phyloP scores from a whole-genome alignment of 2,797 vertebrate species.

The Chaunax sp. region DNA sequence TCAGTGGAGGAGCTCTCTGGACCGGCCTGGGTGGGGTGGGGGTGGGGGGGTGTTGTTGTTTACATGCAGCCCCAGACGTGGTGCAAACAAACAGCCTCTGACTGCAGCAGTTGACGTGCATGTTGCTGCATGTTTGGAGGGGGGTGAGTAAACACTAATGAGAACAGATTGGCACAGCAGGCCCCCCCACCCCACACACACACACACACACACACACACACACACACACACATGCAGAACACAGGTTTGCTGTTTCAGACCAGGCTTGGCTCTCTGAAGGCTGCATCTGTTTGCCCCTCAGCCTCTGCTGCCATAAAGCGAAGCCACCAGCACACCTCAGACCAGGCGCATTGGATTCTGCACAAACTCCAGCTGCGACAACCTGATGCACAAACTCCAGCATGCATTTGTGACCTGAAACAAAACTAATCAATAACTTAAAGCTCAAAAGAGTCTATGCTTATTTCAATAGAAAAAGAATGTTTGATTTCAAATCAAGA shows the following conservation, averaged over 20 bases:
- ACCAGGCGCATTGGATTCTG: background rate
- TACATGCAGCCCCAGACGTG: slow-evolving; percentile 33
- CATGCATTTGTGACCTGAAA: background rate
- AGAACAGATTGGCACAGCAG: slow-evolving; percentile 72
- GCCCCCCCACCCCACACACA: background rate
- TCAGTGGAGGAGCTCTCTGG: too few relatives aligned
- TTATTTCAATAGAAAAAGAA: too few relatives aligned
- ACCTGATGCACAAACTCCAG: background rate
- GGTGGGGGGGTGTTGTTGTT: too few relatives aligned
- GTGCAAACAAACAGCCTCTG: slow-evolving; percentile 22
- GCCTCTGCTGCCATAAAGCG: slow-evolving; percentile 19
- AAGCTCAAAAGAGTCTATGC: too few relatives aligned
- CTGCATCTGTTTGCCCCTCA: slow-evolving; percentile 62
- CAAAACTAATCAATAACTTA: background rate
- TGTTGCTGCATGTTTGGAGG: slow-evolving; percentile 61
- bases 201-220: slow-evolving; percentile 32
- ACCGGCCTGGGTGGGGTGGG: background rate
- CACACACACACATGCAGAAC: slow-evolving; percentile 16
- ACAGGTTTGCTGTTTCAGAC: slow-evolving; percentile 53
- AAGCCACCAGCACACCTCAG: slow-evolving; percentile 31
- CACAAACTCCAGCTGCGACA: slow-evolving; percentile 19
- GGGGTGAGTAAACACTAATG: slow-evolving; percentile 63
- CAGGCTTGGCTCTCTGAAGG: slow-evolving; percentile 51
- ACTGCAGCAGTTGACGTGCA: slow-evolving; percentile 45
- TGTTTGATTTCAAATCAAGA: too few relatives aligned